phyloP scores from a whole-genome alignment of 2,888 invertebrate species.

The Sacculina carcini region DNA sequence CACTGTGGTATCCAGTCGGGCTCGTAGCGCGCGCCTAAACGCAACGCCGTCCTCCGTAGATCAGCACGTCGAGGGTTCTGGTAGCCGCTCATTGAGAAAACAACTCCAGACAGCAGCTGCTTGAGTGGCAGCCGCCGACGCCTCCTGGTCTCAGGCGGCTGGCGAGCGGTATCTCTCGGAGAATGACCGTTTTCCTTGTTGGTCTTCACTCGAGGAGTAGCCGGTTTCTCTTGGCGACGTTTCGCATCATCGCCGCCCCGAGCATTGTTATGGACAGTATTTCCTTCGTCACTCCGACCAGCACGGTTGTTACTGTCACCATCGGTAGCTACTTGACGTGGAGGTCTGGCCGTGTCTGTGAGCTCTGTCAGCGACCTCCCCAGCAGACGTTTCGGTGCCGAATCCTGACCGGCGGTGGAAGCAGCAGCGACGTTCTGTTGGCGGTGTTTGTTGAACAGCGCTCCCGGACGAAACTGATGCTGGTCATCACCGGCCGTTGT shows the following conservation, averaged over 20 bases:
- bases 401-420: too few relatives aligned
- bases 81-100: constrained; percentile 62
- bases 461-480: too few relatives aligned
- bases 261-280: background rate
- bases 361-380: too few relatives aligned
- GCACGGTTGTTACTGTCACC: too few relatives aligned
- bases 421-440: too few relatives aligned
- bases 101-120: constrained; percentile 33
- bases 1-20: constrained; percentile 44
- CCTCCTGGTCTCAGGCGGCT: background rate
- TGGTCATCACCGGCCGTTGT: background rate
- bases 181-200: too few relatives aligned
- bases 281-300: too few relatives aligned
- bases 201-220: too few relatives aligned
- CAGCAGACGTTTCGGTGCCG: too few relatives aligned
- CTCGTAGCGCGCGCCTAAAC: constrained; percentile 52
- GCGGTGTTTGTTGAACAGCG: too few relatives aligned
- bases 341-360: background rate
- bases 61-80: constrained; percentile 43
- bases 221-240: background rate
- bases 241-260: background rate
- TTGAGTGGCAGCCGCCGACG: background rate
- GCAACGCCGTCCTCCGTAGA: constrained; percentile 36
- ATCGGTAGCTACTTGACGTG: too few relatives aligned
- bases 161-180: too few relatives aligned